Base-by-base conservation (phyloP, 2,113 vertebrate genomes). In the Nesospiza acunhae region DNA sequence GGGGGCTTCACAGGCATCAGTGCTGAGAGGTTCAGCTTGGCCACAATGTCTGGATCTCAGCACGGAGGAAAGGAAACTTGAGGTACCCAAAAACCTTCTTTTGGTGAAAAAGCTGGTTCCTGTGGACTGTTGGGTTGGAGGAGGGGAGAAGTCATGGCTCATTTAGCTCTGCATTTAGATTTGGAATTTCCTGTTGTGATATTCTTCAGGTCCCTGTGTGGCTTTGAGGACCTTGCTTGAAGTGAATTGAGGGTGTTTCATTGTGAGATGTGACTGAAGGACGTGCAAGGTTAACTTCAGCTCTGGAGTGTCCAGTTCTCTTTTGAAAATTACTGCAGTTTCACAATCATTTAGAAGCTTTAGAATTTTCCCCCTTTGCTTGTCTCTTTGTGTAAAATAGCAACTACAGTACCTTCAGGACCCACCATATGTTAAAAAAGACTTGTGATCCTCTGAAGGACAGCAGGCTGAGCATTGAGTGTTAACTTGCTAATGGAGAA, bases 21-120 rank as follows among this genome's bases (percentile, higher is more conserved):
- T 14, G 50, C 42, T 24, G 30, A 69, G 59, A 70, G 42, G 35
- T 55, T 81, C 86, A 41, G 39, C 91, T 72, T 55, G 33, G 84
- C 72, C 68, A 81, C 84, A 42, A 93, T 93, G 76, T 42, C 67
- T 60, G 69, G 42, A 78, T 68, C 49, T 24, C 80, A 9, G 73
- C 72, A 81, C 0, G 13, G 64, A 96, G 35, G 33, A 92, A 35
- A 62, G 53, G 58, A 83, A 89, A 44, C 64, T 26, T 97, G 86
- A 97, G 96, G 96, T 97, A 96, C 47, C 24, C 41, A 37, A 72
- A 89, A n/a, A 44, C 12, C 47, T 92, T 93, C 35, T 75, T 92
- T 56, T 52, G 42, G 42, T 67, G 79, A 44, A 77, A 80, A 87
- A 28, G 18, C 5, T 27, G 33, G 23, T 56, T 78, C 56, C 68